A percentile compares a stretch with the other conserved stretches of the same genome.
Conservation (phyloP, 1,140 invertebrate species). For the Lepidurus packardi region DNA sequence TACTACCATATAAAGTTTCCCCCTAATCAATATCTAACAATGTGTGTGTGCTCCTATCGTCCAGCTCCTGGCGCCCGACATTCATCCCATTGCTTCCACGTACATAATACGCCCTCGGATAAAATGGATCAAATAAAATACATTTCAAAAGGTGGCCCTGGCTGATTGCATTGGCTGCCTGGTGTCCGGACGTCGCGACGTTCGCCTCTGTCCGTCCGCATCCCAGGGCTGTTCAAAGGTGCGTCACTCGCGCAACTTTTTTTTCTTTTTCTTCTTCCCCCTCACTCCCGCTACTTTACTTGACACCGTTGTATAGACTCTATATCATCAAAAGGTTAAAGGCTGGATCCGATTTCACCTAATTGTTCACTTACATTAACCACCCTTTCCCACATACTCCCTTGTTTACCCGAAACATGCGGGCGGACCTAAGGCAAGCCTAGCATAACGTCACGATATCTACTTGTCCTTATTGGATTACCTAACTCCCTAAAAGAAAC, state of each 20-base stretch:
- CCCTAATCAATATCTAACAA: slow-evolving; percentile 16
- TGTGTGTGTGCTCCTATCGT: neutral
- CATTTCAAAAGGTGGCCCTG: slow-evolving; percentile 9
- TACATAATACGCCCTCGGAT: slow-evolving; percentile 10
- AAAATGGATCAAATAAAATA: too few species aligned
- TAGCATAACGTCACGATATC: neutral
- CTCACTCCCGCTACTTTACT: neutral
- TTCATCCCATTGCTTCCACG: slow-evolving; percentile 9
- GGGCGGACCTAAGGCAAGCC: neutral
- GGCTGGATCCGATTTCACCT: neutral
- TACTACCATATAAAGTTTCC: slow-evolving; percentile 12
- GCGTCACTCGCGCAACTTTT: neutral
- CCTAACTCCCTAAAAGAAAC: neutral
- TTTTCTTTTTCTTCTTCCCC: neutral
- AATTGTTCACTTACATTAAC: slow-evolving; percentile 6
- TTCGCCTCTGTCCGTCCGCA: neutral
- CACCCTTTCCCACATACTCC: neutral
- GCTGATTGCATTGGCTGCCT: neutral
- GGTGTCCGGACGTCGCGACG: neutral
- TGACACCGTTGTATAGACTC: neutral
- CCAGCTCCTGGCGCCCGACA: slow-evolving; percentile 7
- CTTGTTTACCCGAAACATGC: neutral
- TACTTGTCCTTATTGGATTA: neutral
- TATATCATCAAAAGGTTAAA: neutral
- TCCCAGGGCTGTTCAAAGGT: neutral